A percentile compares a stretch with the other conserved stretches of the same genome.
Evolutionary conservation across 2,113 vertebrate species (phyloP).

Genomic region (Stigmatopora nigra): DNA sequence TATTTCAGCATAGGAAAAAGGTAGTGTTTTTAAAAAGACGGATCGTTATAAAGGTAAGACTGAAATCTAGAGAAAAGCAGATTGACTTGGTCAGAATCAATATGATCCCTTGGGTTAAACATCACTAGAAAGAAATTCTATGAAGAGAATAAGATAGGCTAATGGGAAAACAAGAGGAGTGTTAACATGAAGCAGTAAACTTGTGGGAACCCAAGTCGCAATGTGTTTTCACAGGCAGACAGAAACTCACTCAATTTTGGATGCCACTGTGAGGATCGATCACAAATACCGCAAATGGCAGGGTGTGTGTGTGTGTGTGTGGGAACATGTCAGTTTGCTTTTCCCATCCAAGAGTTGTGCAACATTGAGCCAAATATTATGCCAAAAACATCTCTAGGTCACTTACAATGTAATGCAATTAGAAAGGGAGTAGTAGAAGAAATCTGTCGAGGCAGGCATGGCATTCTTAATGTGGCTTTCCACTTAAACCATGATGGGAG

Average conservation of each 20-base stretch:
- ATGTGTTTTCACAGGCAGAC: slow-evolving; percentile 20
- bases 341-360: slow-evolving; percentile 18
- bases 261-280: slow-evolving; percentile 42
- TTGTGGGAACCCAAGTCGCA: slow-evolving; percentile 48
- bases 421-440: background rate
- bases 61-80: background rate
- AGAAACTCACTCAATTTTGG: slow-evolving; percentile 45
- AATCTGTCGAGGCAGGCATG: background rate
- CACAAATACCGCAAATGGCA: slow-evolving; percentile 24
- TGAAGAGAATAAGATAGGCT: slow-evolving; percentile 19
- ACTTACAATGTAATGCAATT: slow-evolving; percentile 5
- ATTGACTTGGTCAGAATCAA: slow-evolving; percentile 27
- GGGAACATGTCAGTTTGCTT: slow-evolving; percentile 11
- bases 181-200: slow-evolving; percentile 42
- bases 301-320: slow-evolving; percentile 14
- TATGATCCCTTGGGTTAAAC: slow-evolving; percentile 18
- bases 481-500: background rate
- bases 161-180: slow-evolving; percentile 22
- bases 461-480: background rate
- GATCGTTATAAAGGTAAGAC: background rate
- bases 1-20: background rate
- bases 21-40: background rate
- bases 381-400: slow-evolving; percentile 13
- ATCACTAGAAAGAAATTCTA: slow-evolving; percentile 20
- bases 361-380: slow-evolving; percentile 3